Conservation (phyloP, 2,113 vertebrate genomes). For the Baryphthengus martii region DNA sequence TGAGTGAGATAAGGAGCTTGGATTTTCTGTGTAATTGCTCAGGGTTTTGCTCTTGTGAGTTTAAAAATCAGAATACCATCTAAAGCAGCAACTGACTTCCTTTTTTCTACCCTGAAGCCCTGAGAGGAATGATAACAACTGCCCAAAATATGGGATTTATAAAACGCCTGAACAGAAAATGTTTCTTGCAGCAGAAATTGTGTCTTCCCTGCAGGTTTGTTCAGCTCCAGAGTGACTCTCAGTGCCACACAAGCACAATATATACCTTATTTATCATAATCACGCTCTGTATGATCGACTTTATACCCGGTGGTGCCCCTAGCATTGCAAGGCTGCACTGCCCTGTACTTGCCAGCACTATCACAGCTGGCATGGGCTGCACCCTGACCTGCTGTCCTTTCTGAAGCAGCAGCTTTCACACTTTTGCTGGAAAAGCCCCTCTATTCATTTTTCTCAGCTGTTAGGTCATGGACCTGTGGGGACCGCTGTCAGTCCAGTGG, state of each 20-base stretch:
- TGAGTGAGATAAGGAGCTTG: neutral
- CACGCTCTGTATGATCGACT: fast-evolving
- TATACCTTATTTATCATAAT: neutral
- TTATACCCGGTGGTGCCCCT: fast-evolving
- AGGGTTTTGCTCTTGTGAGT: neutral
- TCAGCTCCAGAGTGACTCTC: neutral
- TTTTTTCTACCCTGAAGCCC: neutral
- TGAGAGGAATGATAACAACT: neutral
- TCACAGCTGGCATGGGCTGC: neutral
- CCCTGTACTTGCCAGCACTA: neutral
- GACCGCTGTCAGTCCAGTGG: neutral
- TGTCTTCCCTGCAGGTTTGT: neutral
- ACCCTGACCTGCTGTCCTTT: neutral
- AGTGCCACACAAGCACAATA: neutral
- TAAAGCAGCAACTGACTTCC: neutral
- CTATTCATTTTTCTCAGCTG: neutral
- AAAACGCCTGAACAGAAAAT: neutral
- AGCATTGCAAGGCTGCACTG: neutral
- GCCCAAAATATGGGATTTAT: neutral
- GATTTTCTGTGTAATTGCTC: neutral
- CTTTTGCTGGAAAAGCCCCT: neutral
- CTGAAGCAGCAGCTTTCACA: neutral
- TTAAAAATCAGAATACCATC: neutral
- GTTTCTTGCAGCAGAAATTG: neutral
- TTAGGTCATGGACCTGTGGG: fast-evolving